Evolutionary conservation across 2,888 invertebrate genomes (phyloP).

Genomic region (Leptodirus hochenwartii): DNA sequence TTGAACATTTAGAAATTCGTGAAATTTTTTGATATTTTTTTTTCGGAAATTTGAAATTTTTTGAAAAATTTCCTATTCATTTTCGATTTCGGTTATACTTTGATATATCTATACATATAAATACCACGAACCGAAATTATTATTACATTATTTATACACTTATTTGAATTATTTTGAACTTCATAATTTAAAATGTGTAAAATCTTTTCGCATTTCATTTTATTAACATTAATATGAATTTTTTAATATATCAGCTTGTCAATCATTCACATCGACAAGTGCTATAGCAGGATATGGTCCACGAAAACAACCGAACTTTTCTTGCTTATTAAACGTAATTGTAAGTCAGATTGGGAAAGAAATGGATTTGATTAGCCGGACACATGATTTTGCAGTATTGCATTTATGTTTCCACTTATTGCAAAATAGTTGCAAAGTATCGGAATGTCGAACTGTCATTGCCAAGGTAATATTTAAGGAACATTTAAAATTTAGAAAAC

Average conservation of each 20-base stretch:
- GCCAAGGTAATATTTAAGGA: slow-evolving; percentile 40
- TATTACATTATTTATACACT: too few relatives aligned
- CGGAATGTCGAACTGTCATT: slow-evolving; percentile 41
- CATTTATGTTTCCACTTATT: slow-evolving; percentile 31
- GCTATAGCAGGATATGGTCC: slow-evolving; percentile 31
- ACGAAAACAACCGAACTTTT: slow-evolving; percentile 29
- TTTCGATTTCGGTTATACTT: too few relatives aligned
- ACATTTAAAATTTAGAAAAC: too few relatives aligned
- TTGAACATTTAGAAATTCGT: too few relatives aligned
- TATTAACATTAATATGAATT: too few relatives aligned
- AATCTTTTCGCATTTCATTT: too few relatives aligned
- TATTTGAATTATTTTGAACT: slow-evolving; percentile 5
- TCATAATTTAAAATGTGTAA: too few relatives aligned
- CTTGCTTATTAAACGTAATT: slow-evolving; percentile 33
- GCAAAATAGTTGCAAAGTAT: slow-evolving; percentile 32
- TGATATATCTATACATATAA: too few relatives aligned
- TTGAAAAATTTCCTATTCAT: too few relatives aligned
- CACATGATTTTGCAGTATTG: slow-evolving; percentile 27
- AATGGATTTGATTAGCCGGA: slow-evolving; percentile 30
- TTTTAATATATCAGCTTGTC: slow-evolving; percentile 25
- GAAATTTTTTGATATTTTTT: too few relatives aligned
- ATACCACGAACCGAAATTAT: too few relatives aligned
- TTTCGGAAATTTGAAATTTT: too few relatives aligned
- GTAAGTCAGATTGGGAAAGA: slow-evolving; percentile 30
- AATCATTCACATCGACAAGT: slow-evolving; percentile 32